These are phyloP conservation scores for Xiphias gladius DNA, from an alignment of 2,113 vertebrate species.

Conservation along the genomic window DNA sequence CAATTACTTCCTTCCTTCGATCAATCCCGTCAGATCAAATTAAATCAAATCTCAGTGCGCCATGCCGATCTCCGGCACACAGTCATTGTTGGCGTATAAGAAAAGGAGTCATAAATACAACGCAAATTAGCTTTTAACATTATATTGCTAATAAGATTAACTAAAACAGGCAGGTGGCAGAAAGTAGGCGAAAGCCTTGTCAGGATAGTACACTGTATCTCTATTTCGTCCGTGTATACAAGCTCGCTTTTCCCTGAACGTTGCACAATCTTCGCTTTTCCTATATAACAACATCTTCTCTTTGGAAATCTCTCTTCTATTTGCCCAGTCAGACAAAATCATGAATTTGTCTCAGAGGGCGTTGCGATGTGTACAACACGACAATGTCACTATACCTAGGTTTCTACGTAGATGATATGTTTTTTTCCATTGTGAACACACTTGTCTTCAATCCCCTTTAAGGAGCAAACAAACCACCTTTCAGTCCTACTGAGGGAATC, in stretches of 20 bases:
- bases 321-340: neutral
- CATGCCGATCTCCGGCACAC: neutral
- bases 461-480: neutral
- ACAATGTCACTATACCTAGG: too few species aligned
- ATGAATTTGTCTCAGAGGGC: neutral
- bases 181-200: slow-evolving; percentile 2
- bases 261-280: too few species aligned
- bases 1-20: slow-evolving; percentile 27
- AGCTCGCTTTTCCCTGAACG: neutral
- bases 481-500: neutral
- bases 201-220: neutral
- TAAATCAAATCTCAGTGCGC: slow-evolving; percentile 1
- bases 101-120: too few species aligned
- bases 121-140: slow-evolving; percentile 21
- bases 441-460: too few species aligned
- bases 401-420: too few species aligned
- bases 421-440: too few species aligned
- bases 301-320: too few species aligned
- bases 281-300: too few species aligned
- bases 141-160: slow-evolving; percentile 23
- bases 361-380: too few species aligned
- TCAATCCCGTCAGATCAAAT: slow-evolving; percentile 49
- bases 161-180: slow-evolving; percentile 26
- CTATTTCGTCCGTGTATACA: neutral
- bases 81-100: neutral